Percentiles rank a stretch among this genome's conserved stretches.
Conservation (phyloP, 2,113 vertebrate genomes). For the Dicentrarchus labrax region DNA sequence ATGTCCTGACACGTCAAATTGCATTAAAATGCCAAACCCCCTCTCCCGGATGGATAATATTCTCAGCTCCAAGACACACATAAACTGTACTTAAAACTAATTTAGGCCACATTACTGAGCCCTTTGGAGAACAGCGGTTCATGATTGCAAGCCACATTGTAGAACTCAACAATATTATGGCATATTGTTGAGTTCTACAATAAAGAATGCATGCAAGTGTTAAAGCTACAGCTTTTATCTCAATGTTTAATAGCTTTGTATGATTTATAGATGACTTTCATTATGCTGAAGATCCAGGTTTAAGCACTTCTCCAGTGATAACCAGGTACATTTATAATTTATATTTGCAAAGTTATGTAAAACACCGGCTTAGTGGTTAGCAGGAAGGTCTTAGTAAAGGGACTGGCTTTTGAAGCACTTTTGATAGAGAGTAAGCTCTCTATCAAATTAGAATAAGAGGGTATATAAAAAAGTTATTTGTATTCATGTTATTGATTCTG, state of each 20-base stretch:
- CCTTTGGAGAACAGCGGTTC: background rate
- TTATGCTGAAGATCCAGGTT: background rate
- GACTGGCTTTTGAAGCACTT: background rate
- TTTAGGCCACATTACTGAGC: background rate
- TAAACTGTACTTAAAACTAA: conserved; percentile 13
- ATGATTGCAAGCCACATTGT: background rate
- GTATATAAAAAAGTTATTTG: background rate
- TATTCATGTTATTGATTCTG: background rate
- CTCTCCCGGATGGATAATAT: conserved; percentile 30
- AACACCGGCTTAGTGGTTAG: background rate
- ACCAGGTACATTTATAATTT: background rate
- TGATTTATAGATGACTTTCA: background rate
- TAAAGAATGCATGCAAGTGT: background rate
- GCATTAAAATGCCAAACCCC: conserved; percentile 51
- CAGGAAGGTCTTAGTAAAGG: background rate
- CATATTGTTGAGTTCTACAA: background rate
- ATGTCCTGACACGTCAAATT: conserved; percentile 68
- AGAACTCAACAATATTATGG: no score
- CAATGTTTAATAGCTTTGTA: background rate
- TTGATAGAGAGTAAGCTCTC: background rate
- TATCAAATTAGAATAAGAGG: background rate
- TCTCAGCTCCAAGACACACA: conserved; percentile 14
- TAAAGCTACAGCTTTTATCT: background rate
- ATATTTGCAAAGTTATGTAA: background rate
- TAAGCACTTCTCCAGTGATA: background rate